Base-by-base conservation (phyloP, 2,113 vertebrate species). In the Phylloscopus trochiloides region DNA sequence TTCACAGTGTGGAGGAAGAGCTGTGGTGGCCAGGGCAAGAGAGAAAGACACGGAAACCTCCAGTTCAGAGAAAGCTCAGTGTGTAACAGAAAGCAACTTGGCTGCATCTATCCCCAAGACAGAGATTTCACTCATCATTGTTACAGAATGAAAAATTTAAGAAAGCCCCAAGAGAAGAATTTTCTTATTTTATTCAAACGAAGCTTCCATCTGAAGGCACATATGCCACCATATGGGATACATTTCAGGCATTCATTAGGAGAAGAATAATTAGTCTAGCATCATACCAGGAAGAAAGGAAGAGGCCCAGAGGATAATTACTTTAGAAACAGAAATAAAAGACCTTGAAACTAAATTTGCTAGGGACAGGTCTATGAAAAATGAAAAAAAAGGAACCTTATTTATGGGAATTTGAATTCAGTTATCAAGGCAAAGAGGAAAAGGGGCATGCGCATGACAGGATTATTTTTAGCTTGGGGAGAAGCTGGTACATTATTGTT, bases 241-340 rank as follows among this genome's bases (percentile, higher is more conserved):
- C 96, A 98, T 98, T 98, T 97, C 97, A 96, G 96, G 94, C 96
- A 97, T 98, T 98, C 98, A 98, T 98, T 98, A 98, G 96, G 76
- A 97, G 96, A 97, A 98, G 97, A 98, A 98, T 97, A 98, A 98
- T 98, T 98, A 98, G 97, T 96, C 96, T 97, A 97, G 97, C 94
- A 95, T 97, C 81, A 47, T 97, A 98, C 92, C 92, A 96, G 77
- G 89, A 97, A 97, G 93, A 97, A 97, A 97, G 89, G 95, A 98
- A 98, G 95, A 98, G 96, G 93, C 98, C 97, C 98, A 98, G 95
- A 98, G 97, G 98, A 98, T 97, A 98, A 98, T 97, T 98, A 95
- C 97, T 97, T 98, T 97, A 96, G 94, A 96, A 98, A 97, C 92
- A 94, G 96, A 97, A 98, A 97, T 97, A 97, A 98, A 98, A 97